Evolutionary conservation across 1,140 invertebrate species (phyloP).

Genomic region (Aphelenchoides fujianensis): DNA sequence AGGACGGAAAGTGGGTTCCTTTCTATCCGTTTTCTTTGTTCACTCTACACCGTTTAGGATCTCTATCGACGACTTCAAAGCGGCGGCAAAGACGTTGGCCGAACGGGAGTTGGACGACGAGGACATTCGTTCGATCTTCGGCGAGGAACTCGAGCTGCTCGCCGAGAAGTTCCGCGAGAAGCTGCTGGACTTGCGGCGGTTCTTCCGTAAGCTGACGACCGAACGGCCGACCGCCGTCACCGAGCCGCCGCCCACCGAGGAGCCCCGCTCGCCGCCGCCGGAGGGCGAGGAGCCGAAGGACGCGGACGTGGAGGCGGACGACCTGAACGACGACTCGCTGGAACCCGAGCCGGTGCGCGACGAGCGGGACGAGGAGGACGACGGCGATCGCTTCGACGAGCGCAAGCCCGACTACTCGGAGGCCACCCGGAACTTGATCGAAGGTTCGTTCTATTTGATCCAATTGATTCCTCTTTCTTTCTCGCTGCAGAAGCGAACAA

Average conservation of each 20-base stretch:
- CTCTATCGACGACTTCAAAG: constrained; percentile 75
- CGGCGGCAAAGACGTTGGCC: constrained; percentile 69
- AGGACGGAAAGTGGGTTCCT: constrained; percentile 69
- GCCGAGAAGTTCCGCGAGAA: constrained; percentile 61
- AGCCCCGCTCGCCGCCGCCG: too few species aligned
- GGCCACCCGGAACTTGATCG: constrained; percentile 78
- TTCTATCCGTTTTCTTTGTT: constrained; percentile 21
- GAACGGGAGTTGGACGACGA: constrained; percentile 82
- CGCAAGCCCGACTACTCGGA: constrained; percentile 76
- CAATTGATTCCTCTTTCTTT: constrained; percentile 27
- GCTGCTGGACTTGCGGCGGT: constrained; percentile 51
- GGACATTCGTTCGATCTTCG: constrained; percentile 71
- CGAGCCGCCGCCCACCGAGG: constrained; percentile 1
- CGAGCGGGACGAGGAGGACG: constrained; percentile 64
- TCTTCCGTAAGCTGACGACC: constrained; percentile 8
- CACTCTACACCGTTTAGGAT: too few species aligned
- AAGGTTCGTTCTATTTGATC: too few species aligned
- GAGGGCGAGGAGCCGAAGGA: constrained; percentile 46
- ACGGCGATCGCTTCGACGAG: too few species aligned
- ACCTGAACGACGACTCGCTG: constrained; percentile 38
- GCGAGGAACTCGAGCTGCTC: constrained; percentile 60
- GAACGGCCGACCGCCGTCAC: background rate
- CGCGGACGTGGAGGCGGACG: constrained; percentile 64
- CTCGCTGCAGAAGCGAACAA: constrained; percentile 24
- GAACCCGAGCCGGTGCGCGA: constrained; percentile 59